These are phyloP conservation scores for Eupelmus urozonus DNA, from an alignment of 2,888 invertebrate species.

Conservation along the genomic window DNA sequence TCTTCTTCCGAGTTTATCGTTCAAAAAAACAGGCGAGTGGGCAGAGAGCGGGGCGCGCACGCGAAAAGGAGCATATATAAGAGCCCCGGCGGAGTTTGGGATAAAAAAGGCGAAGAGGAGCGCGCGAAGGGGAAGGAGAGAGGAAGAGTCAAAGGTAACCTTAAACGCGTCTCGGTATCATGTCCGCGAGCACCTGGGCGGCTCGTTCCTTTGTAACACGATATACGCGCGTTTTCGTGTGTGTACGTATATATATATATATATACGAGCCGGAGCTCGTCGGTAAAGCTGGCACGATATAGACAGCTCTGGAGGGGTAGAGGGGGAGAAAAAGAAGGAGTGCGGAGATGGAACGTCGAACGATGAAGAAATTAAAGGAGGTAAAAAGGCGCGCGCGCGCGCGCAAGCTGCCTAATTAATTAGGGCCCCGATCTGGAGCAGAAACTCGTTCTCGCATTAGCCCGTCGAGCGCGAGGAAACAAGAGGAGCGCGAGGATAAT, in stretches of 20 bases:
- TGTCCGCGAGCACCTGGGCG: constrained; percentile 75
- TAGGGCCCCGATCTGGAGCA: constrained; percentile 6
- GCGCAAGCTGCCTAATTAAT: constrained; percentile 54
- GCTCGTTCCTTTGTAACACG: constrained; percentile 74
- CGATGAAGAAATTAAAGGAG: constrained; percentile 36
- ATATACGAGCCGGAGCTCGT: neutral
- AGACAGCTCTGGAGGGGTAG: constrained; percentile 24
- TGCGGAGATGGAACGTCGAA: too few species aligned
- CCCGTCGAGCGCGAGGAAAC: constrained; percentile 35
- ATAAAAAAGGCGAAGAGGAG: constrained; percentile 24
- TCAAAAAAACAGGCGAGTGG: constrained; percentile 50
- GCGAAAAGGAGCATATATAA: constrained; percentile 33
- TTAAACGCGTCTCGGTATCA: constrained; percentile 74
- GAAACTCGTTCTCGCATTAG: constrained; percentile 44
- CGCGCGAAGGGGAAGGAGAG: constrained; percentile 4
- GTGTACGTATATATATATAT: neutral
- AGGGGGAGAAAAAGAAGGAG: neutral
- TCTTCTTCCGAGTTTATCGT: constrained; percentile 59
- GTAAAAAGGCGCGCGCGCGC: constrained; percentile 5
- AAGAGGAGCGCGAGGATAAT: constrained; percentile 18
- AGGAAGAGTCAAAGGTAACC: constrained; percentile 70
- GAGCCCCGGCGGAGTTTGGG: neutral
- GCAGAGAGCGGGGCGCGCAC: constrained; percentile 52
- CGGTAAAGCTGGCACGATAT: constrained; percentile 41
- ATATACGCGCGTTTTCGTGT: constrained; percentile 68